Conservation (phyloP, 2,113 vertebrate genomes). For the Merops nubicus region DNA sequence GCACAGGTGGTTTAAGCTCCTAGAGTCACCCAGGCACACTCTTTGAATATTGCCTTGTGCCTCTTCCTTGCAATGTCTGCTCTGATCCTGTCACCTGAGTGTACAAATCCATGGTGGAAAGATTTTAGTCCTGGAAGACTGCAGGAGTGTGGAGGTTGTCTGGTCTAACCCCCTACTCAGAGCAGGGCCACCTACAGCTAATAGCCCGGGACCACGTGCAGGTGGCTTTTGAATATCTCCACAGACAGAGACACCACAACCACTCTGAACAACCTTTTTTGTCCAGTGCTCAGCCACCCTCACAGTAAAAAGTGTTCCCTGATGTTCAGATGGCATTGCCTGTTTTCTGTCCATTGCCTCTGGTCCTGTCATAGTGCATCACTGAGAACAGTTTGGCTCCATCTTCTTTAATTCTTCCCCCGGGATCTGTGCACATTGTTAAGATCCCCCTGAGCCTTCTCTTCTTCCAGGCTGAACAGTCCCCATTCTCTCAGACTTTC, state of each 20-base stretch:
- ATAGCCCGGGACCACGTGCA: background rate
- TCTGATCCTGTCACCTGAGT: background rate
- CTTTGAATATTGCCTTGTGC: background rate
- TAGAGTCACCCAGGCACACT: background rate
- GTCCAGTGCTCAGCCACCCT: background rate
- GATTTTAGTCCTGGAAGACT: background rate
- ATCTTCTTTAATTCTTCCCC: background rate
- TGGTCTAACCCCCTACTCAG: background rate
- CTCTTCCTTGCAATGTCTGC: background rate
- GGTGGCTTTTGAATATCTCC: background rate
- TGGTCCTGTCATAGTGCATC: background rate
- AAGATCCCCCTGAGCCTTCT: background rate
- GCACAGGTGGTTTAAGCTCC: background rate
- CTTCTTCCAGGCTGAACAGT: background rate
- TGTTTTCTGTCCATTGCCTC: background rate
- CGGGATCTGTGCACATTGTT: background rate
- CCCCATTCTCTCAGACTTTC: background rate
- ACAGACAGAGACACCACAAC: background rate
- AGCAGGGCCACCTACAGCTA: background rate
- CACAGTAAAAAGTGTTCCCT: background rate
- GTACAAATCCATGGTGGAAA: background rate
- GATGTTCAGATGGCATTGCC: background rate
- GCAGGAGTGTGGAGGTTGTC: background rate
- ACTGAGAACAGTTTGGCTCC: background rate
- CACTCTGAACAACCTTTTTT: background rate